Percentiles rank a stretch among this genome's conserved stretches.
Conservation (phyloP, 2,797 vertebrate genomes). For the Sebastes reedi region DNA sequence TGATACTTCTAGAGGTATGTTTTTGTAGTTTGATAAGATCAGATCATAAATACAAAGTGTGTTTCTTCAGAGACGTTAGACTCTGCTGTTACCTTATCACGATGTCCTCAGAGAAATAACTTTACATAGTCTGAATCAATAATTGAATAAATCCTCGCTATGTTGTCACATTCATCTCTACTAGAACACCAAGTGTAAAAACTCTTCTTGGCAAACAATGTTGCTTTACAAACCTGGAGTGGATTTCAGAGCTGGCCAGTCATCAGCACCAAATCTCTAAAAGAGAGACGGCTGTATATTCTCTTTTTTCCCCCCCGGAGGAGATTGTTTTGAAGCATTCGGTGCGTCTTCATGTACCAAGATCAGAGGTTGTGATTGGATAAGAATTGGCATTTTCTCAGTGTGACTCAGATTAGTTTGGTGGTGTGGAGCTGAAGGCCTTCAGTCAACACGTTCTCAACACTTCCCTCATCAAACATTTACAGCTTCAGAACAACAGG, state of each 20-base stretch:
- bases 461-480: constrained; percentile 66
- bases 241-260: background rate
- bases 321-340: background rate
- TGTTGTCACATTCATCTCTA: constrained; percentile 4
- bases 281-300: background rate
- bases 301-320: background rate
- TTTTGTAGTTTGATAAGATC: background rate
- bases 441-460: constrained; percentile 20
- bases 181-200: constrained; percentile 9
- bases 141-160: constrained; percentile 3
- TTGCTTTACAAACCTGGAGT: constrained; percentile 6
- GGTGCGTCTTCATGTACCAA: background rate
- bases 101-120: constrained; percentile 10
- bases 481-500: constrained; percentile 56
- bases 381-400: constrained; percentile 21
- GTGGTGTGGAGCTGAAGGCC: constrained; percentile 28
- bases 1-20: background rate
- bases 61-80: background rate
- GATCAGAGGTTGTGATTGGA: constrained; percentile 22
- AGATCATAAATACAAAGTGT: background rate
- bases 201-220: background rate
- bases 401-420: constrained; percentile 44
- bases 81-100: background rate
- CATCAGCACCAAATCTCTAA: background rate
- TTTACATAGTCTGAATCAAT: background rate